Evolutionary conservation across 2,113 vertebrate species (phyloP).

Genomic region (Centropristis striata): DNA sequence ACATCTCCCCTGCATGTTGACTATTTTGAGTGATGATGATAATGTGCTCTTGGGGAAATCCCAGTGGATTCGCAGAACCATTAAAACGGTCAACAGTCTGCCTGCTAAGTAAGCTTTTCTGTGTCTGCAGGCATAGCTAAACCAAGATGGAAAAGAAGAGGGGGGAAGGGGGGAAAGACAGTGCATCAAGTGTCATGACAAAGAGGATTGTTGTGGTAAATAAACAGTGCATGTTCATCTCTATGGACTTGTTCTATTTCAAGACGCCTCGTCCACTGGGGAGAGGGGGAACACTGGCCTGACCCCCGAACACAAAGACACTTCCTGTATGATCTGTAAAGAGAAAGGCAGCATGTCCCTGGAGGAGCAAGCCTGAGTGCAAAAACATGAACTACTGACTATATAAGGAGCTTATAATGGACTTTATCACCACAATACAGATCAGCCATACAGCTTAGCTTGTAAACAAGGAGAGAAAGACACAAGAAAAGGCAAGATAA

Average conservation of each 20-base stretch:
- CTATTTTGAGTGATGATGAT: slow-evolving; percentile 42
- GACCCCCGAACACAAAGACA: slow-evolving; percentile 66
- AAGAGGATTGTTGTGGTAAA: slow-evolving; percentile 31
- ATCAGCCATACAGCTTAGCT: background rate
- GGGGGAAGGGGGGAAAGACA: background rate
- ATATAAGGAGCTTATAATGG: slow-evolving; percentile 67
- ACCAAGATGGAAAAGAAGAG: slow-evolving; percentile 11
- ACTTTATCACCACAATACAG: slow-evolving; percentile 28
- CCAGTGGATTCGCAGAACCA: slow-evolving; percentile 33
- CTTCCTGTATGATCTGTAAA: slow-evolving; percentile 71
- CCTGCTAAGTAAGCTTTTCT: slow-evolving; percentile 34
- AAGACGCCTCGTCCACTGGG: slow-evolving; percentile 12
- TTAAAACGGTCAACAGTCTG: slow-evolving; percentile 3
- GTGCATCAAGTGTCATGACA: background rate
- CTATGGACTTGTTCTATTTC: slow-evolving; percentile 58
- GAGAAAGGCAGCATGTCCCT: slow-evolving; percentile 47
- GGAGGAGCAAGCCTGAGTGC: slow-evolving; percentile 35
- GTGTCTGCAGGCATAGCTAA: slow-evolving; percentile 32
- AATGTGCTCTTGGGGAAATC: slow-evolving; percentile 37
- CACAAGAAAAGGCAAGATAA: slow-evolving; percentile 4
- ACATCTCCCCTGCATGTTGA: slow-evolving; percentile 9
- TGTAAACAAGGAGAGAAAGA: slow-evolving; percentile 32
- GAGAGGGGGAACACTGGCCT: slow-evolving; percentile 27
- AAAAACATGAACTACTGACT: slow-evolving; percentile 66
- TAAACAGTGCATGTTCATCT: slow-evolving; percentile 50